These are phyloP conservation scores for Odobenus rosmarus DNA, from an alignment of 2,113 vertebrate species.

Conservation along the genomic window DNA sequence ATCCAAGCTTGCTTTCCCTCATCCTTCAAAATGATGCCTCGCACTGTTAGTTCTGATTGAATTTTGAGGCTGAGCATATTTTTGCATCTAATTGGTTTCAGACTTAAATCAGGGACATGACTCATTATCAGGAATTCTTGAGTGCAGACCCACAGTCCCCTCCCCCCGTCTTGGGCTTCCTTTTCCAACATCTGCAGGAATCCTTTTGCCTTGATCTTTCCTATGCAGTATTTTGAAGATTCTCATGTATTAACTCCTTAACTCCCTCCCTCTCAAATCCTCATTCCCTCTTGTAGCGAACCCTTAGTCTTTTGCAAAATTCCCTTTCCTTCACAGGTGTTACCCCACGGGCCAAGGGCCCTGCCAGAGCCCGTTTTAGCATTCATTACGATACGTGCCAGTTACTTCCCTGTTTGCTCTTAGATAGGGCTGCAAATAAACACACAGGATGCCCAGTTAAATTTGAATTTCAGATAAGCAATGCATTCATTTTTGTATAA, in stretches of 20 bases:
- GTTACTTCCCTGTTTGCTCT: neutral
- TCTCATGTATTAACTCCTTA: neutral
- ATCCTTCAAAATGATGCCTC: neutral
- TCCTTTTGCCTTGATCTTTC: neutral
- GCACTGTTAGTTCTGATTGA: neutral
- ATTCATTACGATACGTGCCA: fast-evolving
- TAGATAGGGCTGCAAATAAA: neutral
- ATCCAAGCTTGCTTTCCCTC: neutral
- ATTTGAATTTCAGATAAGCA: neutral
- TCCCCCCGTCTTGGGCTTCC: neutral
- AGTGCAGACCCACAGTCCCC: neutral
- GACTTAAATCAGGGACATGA: neutral
- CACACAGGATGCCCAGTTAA: neutral
- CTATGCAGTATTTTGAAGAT: neutral
- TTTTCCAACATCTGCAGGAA: neutral
- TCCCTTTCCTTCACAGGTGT: neutral
- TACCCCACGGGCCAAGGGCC: fast-evolving
- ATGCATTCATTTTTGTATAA: neutral
- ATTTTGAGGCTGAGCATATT: neutral
- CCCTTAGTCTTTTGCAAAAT: neutral
- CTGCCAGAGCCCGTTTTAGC: fast-evolving
- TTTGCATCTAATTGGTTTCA: slow-evolving; percentile 66
- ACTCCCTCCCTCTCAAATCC: neutral
- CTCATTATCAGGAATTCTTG: neutral
- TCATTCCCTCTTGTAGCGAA: neutral